These are phyloP conservation scores for Mormyrops attenuatus DNA, from an alignment of 2,797 vertebrate genomes.

Conservation along the genomic window DNA sequence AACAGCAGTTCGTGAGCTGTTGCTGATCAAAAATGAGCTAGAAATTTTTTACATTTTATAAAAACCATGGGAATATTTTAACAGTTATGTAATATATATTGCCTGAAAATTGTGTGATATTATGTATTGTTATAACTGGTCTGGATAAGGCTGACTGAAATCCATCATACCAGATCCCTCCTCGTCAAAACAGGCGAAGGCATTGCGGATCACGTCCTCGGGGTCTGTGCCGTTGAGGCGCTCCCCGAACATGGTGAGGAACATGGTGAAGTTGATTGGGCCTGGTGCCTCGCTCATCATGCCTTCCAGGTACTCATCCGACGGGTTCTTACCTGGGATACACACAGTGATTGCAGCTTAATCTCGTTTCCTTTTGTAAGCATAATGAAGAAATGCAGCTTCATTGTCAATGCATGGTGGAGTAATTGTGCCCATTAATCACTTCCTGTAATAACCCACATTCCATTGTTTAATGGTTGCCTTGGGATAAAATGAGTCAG, in stretches of 20 bases:
- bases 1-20: neutral
- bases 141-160: neutral
- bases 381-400: neutral
- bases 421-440: neutral
- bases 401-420: neutral
- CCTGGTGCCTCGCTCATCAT: constrained; percentile 98
- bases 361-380: neutral
- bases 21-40: neutral
- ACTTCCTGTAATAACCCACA: neutral
- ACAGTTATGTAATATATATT: neutral
- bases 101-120: neutral
- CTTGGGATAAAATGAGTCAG: neutral
- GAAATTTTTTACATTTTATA: neutral
- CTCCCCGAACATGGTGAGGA: constrained; percentile 99
- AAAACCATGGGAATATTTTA: neutral
- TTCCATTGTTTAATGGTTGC: neutral
- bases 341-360: neutral
- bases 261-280: constrained; percentile 99
- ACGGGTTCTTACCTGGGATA: constrained; percentile 88
- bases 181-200: constrained; percentile 96
- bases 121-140: neutral
- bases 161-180: constrained; percentile 79
- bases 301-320: constrained; percentile 91
- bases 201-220: constrained; percentile 94
- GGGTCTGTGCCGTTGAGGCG: constrained; percentile 95